phyloP scores from a whole-genome alignment of 2,113 vertebrate species.

The Asarcornis scutulata region DNA sequence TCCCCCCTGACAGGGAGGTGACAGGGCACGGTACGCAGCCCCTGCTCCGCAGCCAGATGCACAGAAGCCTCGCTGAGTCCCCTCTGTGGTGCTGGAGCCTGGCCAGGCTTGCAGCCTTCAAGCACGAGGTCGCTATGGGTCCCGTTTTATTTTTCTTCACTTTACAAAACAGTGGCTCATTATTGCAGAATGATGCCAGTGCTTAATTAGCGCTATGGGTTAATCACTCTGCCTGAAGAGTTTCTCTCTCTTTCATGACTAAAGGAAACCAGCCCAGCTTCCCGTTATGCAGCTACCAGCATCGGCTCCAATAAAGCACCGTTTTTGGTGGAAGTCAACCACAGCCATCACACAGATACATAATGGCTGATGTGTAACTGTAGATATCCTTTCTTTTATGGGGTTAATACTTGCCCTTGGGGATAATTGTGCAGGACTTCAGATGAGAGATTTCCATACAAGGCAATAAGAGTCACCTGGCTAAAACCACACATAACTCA shows the following conservation, averaged over 20 bases:
- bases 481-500: constrained; percentile 66
- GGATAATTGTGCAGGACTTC: constrained; percentile 61
- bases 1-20: not conserved
- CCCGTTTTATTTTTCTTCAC: no score
- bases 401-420: constrained; percentile 54
- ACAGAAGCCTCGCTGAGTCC: rapidly evolving
- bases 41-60: not conserved
- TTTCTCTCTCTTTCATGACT: not conserved
- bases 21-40: not conserved
- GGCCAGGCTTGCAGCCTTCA: not conserved
- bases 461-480: constrained; percentile 62
- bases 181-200: not conserved
- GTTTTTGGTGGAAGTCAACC: constrained; percentile 6
- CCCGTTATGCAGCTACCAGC: constrained; percentile 29
- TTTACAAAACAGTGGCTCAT: not conserved
- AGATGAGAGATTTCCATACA: constrained; percentile 68
- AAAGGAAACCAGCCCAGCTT: not conserved
- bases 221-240: constrained; percentile 26
- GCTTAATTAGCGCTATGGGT: constrained; percentile 5
- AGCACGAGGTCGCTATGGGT: not conserved
- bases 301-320: not conserved
- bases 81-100: rapidly evolving
- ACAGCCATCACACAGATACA: constrained; percentile 33
- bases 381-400: constrained; percentile 27
- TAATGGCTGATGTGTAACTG: constrained; percentile 22